Evolutionary conservation across 2,113 vertebrate species (phyloP).

Genomic region (Centropus bengalensis): DNA sequence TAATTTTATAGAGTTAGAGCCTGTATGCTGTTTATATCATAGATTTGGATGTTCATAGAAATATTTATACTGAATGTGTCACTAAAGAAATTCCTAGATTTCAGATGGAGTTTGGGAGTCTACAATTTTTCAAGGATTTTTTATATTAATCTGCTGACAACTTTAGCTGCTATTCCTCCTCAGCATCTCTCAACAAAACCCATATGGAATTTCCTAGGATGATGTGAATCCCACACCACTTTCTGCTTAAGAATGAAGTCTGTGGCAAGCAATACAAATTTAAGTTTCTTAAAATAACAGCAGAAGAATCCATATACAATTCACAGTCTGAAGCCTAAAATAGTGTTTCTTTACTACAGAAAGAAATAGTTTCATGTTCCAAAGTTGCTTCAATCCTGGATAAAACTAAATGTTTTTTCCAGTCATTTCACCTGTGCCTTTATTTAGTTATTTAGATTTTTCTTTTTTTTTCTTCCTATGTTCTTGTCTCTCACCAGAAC

Average conservation of each 20-base stretch:
- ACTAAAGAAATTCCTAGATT: not conserved
- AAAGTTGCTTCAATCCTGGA: not conserved
- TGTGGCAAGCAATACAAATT: not conserved
- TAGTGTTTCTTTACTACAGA: not conserved
- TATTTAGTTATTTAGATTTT: not conserved
- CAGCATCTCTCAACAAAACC: not conserved
- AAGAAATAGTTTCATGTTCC: not conserved
- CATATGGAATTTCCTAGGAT: not conserved
- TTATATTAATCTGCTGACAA: not conserved
- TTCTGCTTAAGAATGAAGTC: not conserved
- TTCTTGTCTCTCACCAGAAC: not conserved
- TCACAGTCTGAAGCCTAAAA: not conserved
- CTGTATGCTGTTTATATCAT: not conserved
- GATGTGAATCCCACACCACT: not conserved
- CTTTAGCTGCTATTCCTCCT: not conserved
- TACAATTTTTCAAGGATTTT: not conserved
- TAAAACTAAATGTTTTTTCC: not conserved
- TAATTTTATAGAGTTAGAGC: not conserved
- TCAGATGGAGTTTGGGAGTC: not conserved
- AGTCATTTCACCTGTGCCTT: not conserved
- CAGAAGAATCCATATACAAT: not conserved
- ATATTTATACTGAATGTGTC: not conserved
- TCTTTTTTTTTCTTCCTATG: not conserved
- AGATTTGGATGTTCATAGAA: not conserved
- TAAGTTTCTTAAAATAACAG: not conserved